Conservation (phyloP, 2,888 invertebrate genomes). For the Amphipyra berbera region DNA sequence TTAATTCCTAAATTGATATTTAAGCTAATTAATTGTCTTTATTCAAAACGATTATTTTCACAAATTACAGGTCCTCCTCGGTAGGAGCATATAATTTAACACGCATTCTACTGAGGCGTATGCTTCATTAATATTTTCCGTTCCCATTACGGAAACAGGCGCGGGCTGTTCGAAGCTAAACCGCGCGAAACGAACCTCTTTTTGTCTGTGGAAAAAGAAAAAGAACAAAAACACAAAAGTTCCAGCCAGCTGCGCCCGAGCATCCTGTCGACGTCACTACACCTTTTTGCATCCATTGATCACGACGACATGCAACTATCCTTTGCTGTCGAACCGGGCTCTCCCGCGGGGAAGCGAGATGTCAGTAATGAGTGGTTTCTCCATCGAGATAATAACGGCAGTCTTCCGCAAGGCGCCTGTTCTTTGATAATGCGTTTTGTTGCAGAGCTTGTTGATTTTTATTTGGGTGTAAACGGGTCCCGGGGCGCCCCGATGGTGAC, state of each 20-base stretch:
- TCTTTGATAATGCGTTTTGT: slow-evolving; percentile 80
- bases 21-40: slow-evolving; percentile 71
- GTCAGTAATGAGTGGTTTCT: slow-evolving; percentile 67
- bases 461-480: slow-evolving; percentile 71
- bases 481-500: slow-evolving; percentile 64
- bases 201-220: slow-evolving; percentile 76
- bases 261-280: slow-evolving; percentile 87
- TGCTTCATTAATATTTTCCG: slow-evolving; percentile 86
- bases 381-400: slow-evolving; percentile 80
- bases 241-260: slow-evolving; percentile 88
- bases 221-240: slow-evolving; percentile 82
- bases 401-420: slow-evolving; percentile 81
- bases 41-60: slow-evolving; percentile 71
- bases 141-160: slow-evolving; percentile 85
- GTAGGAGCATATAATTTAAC: slow-evolving; percentile 74
- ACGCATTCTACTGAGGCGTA: slow-evolving; percentile 72
- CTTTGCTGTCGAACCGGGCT: slow-evolving; percentile 63
- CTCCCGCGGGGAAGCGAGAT: slow-evolving; percentile 69
- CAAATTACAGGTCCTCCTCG: slow-evolving; percentile 71
- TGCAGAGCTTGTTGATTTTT: slow-evolving; percentile 75
- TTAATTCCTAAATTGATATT: slow-evolving; percentile 58
- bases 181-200: slow-evolving; percentile 86
- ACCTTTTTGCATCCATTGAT: slow-evolving; percentile 84
- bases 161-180: slow-evolving; percentile 77
- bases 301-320: slow-evolving; percentile 73